These are phyloP conservation scores for Drosophila malerkotliana DNA, from an alignment of 1,140 invertebrate species.

Conservation along the genomic window DNA sequence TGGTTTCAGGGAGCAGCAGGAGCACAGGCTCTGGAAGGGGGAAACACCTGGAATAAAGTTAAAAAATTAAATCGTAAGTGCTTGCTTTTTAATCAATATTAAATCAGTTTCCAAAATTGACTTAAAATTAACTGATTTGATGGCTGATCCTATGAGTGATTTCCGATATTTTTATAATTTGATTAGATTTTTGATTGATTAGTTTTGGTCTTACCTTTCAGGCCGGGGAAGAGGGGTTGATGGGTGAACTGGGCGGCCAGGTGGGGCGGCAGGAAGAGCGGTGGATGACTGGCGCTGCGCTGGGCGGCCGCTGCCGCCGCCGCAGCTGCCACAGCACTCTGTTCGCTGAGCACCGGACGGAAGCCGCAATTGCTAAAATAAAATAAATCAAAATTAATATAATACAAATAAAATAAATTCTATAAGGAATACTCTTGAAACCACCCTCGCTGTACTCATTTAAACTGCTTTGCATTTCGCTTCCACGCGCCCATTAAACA, in stretches of 20 bases:
- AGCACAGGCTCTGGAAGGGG: slow-evolving; percentile 90
- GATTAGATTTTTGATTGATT: slow-evolving; percentile 61
- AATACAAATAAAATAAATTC: neutral
- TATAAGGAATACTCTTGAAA: neutral
- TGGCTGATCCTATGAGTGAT: neutral
- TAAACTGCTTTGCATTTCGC: slow-evolving; percentile 42
- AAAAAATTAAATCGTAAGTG: neutral
- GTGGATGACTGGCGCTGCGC: slow-evolving; percentile 85
- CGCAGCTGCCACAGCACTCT: slow-evolving; percentile 71
- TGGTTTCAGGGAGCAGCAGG: slow-evolving; percentile 90
- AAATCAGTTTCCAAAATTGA: neutral
- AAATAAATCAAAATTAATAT: slow-evolving; percentile 11
- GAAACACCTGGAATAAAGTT: slow-evolving; percentile 67
- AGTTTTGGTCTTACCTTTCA: slow-evolving; percentile 87
- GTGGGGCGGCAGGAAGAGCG: slow-evolving; percentile 92
- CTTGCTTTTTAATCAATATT: slow-evolving; percentile 5
- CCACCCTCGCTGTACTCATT: slow-evolving; percentile 16
- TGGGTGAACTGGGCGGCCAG: slow-evolving; percentile 91
- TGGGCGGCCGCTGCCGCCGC: slow-evolving; percentile 68
- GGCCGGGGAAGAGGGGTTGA: slow-evolving; percentile 90
- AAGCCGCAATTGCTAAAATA: slow-evolving; percentile 86
- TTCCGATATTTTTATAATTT: slow-evolving; percentile 55
- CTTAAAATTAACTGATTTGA: neutral
- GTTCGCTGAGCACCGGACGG: slow-evolving; percentile 86
- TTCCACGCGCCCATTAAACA: slow-evolving; percentile 40